Percentiles rank a stretch among this genome's conserved stretches.
These are phyloP conservation scores for Coptodon bakossiorum DNA, from an alignment of 2,113 vertebrate genomes.

Conservation along the genomic window DNA sequence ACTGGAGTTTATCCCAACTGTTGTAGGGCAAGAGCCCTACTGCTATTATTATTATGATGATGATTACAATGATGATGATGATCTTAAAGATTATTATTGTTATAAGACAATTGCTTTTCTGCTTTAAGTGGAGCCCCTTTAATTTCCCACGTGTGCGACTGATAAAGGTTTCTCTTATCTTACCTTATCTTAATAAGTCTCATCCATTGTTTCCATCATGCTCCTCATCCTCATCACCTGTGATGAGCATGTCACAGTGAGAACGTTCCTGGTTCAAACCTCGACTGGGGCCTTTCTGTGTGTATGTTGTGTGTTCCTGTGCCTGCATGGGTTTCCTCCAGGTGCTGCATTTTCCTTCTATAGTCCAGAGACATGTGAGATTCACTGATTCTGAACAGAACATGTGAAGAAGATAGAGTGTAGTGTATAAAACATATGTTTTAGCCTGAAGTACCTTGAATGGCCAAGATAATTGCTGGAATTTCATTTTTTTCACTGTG, in stretches of 20 bases:
- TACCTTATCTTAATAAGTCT: neutral
- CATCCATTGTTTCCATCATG: neutral
- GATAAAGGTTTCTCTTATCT: neutral
- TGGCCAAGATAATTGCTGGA: neutral
- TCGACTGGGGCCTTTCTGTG: neutral
- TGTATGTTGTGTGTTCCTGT: neutral
- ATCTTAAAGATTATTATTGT: neutral
- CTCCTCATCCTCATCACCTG: neutral
- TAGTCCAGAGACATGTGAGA: neutral
- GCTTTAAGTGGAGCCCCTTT: neutral
- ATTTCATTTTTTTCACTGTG: neutral
- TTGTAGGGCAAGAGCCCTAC: neutral
- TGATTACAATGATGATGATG: neutral
- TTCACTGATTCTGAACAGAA: neutral
- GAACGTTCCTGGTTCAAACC: neutral
- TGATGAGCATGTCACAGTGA: neutral
- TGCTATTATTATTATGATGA: neutral
- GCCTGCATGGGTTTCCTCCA: neutral
- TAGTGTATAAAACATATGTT: neutral
- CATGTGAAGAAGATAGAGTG: neutral
- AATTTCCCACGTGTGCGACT: neutral
- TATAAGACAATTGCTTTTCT: neutral
- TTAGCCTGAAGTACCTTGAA: neutral
- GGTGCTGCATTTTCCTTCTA: neutral
- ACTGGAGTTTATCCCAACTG: neutral